Conservation (phyloP, 1,140 invertebrate genomes). For the Vollenhovia emeryi region DNA sequence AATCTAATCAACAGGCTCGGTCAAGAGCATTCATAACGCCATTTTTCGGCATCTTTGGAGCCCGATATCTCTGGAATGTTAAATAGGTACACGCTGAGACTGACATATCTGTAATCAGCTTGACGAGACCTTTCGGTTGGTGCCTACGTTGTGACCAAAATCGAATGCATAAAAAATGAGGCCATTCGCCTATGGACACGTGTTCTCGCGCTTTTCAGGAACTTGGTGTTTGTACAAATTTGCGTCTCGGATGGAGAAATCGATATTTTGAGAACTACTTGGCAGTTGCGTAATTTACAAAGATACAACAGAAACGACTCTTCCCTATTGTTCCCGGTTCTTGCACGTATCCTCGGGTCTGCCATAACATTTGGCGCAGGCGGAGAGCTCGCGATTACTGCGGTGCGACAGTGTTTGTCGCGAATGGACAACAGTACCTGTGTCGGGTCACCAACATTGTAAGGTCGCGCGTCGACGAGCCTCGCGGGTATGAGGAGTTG, state of each 20-base stretch:
- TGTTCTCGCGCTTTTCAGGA: too few species aligned
- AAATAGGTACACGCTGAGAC: too few species aligned
- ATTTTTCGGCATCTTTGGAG: too few species aligned
- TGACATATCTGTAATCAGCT: too few species aligned
- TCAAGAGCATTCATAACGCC: too few species aligned
- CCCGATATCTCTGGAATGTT: too few species aligned
- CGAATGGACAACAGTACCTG: background rate
- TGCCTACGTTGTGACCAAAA: too few species aligned
- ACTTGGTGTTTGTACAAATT: background rate
- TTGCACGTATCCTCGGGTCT: background rate
- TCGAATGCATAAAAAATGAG: too few species aligned
- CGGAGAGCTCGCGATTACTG: background rate
- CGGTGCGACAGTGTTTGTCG: background rate
- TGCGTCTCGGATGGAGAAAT: background rate
- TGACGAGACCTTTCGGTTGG: too few species aligned
- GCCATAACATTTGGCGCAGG: background rate
- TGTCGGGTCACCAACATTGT: background rate
- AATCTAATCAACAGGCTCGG: too few species aligned
- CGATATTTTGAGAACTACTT: background rate
- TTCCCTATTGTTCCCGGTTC: too few species aligned
- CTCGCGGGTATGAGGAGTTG: background rate
- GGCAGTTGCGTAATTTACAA: background rate
- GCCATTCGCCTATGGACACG: too few species aligned
- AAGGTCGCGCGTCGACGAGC: slow-evolving; percentile 7
- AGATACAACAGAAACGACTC: background rate